Base-by-base conservation (phyloP, 2,797 vertebrate species). In the Neostethus bicornis region DNA sequence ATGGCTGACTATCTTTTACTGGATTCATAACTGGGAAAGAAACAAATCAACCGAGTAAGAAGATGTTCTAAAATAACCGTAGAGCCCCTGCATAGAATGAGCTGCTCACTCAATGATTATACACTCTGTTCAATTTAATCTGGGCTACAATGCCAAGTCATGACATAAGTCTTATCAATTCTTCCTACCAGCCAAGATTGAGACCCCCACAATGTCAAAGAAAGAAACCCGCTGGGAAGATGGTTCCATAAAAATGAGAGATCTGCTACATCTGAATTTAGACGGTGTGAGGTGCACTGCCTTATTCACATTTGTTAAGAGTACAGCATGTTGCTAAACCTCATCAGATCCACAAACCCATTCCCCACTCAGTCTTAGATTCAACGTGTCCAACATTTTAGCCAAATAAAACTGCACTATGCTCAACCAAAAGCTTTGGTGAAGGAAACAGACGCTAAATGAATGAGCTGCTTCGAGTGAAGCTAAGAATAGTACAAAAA, bases 91-190 rank as follows among this genome's bases (percentile, higher is more conserved):
- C 55, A 39, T 35, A 41, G 2, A 19, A 31, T 25, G 34, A 47
- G 24, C 43, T 24, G 25, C 23, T 58, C 39, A 32, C 58, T 37
- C 39, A 3, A 51, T 7, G 23, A 51, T 51, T 38, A 26, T 60
- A 34, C 39, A 28, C 28, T 61, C 34, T 11, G 29, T 48, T 31
- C 25, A 49, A 32, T 51, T 51, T 34, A 51, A 61, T 28, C 31
- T 26, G n/a, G 31, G 31, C 26, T 14, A 19, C 60, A 38, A 43
- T 4, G 9, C 35, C 55, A 16, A 41, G 37, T 31, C 14, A 50
- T 28, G 48, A 28, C 48, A 51, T 19, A 21, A 44, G 48, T 37
- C 13, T 42, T 32, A 37, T n/a, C 24, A 44, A 23, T 29, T 19
- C 39, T 25, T 39, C 57, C 57, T 23, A 35, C 13, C 47, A 26